Evolutionary conservation across 2,113 vertebrate genomes (phyloP).

Genomic region (cattle (Bos taurus)): DNA sequence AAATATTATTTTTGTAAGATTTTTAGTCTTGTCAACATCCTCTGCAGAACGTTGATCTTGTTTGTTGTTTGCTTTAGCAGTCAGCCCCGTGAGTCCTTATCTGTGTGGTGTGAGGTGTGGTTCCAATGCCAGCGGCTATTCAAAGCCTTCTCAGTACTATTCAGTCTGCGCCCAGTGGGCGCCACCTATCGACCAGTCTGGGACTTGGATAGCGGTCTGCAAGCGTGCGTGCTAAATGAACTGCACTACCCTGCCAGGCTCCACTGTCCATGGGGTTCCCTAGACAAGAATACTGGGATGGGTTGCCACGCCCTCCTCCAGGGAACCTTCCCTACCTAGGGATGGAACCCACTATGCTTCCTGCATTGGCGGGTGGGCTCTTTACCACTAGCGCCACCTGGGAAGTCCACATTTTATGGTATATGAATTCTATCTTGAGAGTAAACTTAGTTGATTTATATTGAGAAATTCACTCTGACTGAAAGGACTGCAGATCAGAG

Average conservation of each 20-base stretch:
- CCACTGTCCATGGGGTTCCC: neutral
- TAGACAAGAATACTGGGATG: neutral
- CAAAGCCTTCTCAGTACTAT: neutral
- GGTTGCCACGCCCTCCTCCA: neutral
- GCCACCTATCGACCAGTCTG: neutral
- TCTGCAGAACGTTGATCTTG: neutral
- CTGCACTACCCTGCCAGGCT: neutral
- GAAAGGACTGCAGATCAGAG: neutral
- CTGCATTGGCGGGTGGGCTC: neutral
- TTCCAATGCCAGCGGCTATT: neutral
- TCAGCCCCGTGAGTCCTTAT: neutral
- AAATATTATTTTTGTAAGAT: neutral
- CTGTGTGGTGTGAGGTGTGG: neutral
- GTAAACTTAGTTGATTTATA: neutral
- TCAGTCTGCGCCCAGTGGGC: neutral
- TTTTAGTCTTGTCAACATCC: neutral
- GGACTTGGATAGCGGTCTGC: neutral
- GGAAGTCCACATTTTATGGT: neutral
- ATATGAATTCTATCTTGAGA: neutral
- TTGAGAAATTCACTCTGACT: neutral
- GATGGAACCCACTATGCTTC: neutral
- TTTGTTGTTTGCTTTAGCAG: neutral
- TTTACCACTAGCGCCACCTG: neutral
- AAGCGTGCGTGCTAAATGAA: neutral
- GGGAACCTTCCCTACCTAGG: neutral